These are phyloP conservation scores for Archocentrus centrarchus DNA, from an alignment of 2,113 vertebrate genomes.

Conservation along the genomic window DNA sequence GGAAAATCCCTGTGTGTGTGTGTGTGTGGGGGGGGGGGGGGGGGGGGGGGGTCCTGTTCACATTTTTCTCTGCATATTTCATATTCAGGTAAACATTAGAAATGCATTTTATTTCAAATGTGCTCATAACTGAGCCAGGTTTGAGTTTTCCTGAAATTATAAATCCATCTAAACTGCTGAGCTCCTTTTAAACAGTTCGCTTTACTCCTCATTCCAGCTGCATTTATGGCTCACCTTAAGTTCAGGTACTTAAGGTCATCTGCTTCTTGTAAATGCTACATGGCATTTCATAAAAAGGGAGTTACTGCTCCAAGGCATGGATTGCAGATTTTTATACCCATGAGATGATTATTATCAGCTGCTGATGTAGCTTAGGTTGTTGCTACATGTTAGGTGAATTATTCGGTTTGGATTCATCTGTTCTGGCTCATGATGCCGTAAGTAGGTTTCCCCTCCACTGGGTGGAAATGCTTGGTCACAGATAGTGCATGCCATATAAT, in stretches of 20 bases:
- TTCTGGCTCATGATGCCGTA: not conserved
- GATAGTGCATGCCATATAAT: not conserved
- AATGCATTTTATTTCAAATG: not conserved
- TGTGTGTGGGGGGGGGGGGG: not conserved
- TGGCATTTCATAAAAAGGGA: conserved; percentile 30
- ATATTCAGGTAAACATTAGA: not conserved
- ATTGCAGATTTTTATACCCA: conserved; percentile 43
- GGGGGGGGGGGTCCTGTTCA: not conserved
- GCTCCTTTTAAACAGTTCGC: not conserved
- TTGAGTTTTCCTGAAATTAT: not conserved
- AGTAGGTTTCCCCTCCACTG: not conserved
- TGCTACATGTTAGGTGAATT: conserved; percentile 33
- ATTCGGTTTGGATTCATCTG: conserved; percentile 12
- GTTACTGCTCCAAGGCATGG: not conserved
- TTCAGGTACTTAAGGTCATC: conserved; percentile 11
- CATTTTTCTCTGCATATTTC: not conserved
- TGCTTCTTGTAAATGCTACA: not conserved
- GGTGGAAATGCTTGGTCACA: conserved; percentile 10
- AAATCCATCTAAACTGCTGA: not conserved
- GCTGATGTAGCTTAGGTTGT: not conserved
- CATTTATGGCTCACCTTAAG: not conserved
- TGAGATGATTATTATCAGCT: conserved; percentile 46
- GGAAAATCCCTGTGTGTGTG: not conserved
- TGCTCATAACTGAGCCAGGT: not conserved
- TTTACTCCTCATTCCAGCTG: not conserved